Evolutionary conservation across 2,888 invertebrate genomes (phyloP).

Genomic region (Linnaemya vulpina): DNA sequence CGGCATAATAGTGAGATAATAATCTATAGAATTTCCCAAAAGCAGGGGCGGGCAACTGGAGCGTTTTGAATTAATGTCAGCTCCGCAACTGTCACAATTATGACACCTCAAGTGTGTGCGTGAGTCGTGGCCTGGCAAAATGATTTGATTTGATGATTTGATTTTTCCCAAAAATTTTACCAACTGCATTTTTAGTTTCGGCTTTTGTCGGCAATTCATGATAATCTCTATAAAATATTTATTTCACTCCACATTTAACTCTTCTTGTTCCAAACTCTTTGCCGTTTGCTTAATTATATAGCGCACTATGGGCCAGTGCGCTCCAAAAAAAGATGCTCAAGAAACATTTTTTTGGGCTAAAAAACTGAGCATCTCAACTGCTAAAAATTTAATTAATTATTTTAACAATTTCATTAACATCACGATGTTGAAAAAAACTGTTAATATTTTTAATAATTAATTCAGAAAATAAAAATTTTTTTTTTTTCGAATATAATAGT

Average conservation of each 20-base stretch:
- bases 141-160: neutral
- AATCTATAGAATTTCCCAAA: neutral
- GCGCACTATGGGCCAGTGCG: neutral
- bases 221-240: neutral
- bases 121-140: too few species aligned
- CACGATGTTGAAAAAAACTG: too few species aligned
- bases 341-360: too few species aligned
- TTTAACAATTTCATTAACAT: too few species aligned
- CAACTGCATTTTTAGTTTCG: neutral
- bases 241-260: slow-evolving; percentile 21
- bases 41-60: neutral
- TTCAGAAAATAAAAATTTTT: too few species aligned
- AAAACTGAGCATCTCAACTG: too few species aligned
- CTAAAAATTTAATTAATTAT: too few species aligned
- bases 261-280: slow-evolving; percentile 11
- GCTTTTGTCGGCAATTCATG: neutral
- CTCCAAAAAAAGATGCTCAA: neutral
- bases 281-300: neutral
- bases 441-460: too few species aligned
- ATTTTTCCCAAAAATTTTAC: neutral
- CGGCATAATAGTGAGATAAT: neutral
- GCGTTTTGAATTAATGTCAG: neutral
- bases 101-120: too few species aligned
- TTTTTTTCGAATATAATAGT: too few species aligned
- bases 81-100: neutral